These are phyloP conservation scores for Yponomeuta sedellus DNA, from an alignment of 2,888 invertebrate species.

Conservation along the genomic window DNA sequence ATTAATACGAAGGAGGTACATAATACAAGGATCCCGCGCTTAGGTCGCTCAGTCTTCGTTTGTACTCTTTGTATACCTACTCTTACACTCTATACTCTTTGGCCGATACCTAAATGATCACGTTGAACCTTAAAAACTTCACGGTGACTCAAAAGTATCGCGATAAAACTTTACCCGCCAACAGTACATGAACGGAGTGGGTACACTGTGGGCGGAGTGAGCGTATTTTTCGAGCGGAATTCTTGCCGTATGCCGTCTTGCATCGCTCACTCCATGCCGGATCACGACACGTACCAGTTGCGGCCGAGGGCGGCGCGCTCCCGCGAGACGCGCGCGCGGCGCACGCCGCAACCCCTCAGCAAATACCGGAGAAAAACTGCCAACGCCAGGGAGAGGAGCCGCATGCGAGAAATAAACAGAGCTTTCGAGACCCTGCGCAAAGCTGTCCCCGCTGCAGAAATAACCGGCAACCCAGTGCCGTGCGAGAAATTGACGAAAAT, in stretches of 20 bases:
- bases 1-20: too few species aligned
- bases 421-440: constrained; percentile 89
- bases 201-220: constrained; percentile 58
- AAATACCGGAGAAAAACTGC: constrained; percentile 94
- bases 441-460: constrained; percentile 81
- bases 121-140: not conserved
- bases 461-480: constrained; percentile 69
- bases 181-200: constrained; percentile 64
- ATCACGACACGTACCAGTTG: constrained; percentile 75
- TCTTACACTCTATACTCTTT: not conserved
- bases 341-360: constrained; percentile 85
- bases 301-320: constrained; percentile 69
- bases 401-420: constrained; percentile 93
- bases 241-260: constrained; percentile 25
- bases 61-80: too few species aligned
- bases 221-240: constrained; percentile 65
- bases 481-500: constrained; percentile 93
- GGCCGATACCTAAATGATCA: too few species aligned
- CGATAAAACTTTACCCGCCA: not conserved
- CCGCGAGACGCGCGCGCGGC: constrained; percentile 74
- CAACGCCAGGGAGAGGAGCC: constrained; percentile 89
- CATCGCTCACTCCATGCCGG: constrained; percentile 63
- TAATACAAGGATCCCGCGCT: too few species aligned
- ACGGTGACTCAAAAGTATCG: not conserved
- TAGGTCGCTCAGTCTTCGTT: too few species aligned